phyloP scores from a whole-genome alignment of 2,797 vertebrate genomes.

The Pampus argenteus region DNA sequence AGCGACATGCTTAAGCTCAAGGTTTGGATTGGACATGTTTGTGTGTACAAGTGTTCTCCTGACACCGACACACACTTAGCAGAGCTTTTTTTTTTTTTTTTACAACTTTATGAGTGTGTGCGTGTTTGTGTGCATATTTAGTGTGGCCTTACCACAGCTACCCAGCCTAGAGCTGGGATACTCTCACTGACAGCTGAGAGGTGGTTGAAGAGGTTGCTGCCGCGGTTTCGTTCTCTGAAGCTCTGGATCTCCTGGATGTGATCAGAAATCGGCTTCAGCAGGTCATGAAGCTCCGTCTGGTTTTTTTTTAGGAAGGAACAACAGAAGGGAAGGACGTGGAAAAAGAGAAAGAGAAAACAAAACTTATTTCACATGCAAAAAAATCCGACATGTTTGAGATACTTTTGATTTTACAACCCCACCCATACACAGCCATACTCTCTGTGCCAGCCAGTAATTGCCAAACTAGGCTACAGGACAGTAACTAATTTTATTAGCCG shows the following conservation, averaged over 20 bases:
- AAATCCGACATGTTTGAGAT: constrained; percentile 24
- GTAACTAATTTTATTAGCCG: constrained; percentile 59
- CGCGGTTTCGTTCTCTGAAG: constrained; percentile 95
- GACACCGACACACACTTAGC: constrained; percentile 46
- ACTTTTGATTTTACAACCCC: constrained; percentile 17
- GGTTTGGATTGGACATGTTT: not conserved
- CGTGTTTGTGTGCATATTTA: not conserved
- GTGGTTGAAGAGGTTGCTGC: constrained; percentile 95
- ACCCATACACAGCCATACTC: not conserved
- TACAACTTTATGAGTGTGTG: not conserved
- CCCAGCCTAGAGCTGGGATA: constrained; percentile 97
- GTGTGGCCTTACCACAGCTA: constrained; percentile 90
- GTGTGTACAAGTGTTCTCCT: constrained; percentile 24
- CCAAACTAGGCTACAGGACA: constrained; percentile 55
- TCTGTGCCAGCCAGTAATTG: constrained; percentile 38
- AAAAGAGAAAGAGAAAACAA: not conserved
- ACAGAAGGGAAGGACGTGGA: not conserved
- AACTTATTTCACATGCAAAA: constrained; percentile 3
- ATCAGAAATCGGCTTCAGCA: constrained; percentile 94
- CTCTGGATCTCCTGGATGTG: constrained; percentile 96
- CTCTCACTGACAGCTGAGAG: constrained; percentile 97
- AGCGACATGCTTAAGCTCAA: not conserved
- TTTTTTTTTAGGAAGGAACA: not conserved
- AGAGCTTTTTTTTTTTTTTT: too few species aligned
- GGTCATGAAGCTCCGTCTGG: constrained; percentile 88